A percentile compares a stretch with the other conserved stretches of the same genome.
phyloP scores from a whole-genome alignment of 1,140 invertebrate species.

The Drosophila setifemur region DNA sequence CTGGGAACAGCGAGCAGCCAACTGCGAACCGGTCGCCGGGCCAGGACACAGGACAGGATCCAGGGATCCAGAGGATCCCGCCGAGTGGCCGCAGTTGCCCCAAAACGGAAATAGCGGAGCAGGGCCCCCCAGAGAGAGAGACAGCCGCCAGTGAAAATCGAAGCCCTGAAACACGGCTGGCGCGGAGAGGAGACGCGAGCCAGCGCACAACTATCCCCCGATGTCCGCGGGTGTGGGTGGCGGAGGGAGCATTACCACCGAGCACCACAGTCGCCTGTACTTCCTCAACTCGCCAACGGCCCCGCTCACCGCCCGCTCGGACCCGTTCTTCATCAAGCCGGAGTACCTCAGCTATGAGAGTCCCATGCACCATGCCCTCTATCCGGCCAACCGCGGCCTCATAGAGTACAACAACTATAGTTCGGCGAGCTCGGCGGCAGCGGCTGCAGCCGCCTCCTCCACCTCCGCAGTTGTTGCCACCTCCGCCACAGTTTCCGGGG shows the following conservation, averaged over 20 bases:
- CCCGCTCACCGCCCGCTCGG: conserved; percentile 54
- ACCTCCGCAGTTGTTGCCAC: conserved; percentile 19
- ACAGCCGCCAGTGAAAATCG: not conserved
- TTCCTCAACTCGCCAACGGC: conserved; percentile 78
- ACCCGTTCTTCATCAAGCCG: conserved; percentile 80
- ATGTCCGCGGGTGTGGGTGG: conserved; percentile 80
- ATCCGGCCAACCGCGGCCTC: conserved; percentile 71
- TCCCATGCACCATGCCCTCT: conserved; percentile 79
- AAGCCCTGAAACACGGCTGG: not conserved
- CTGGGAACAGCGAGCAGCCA: too few species aligned
- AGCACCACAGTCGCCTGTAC: conserved; percentile 80
- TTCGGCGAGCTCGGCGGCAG: conserved; percentile 63
- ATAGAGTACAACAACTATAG: conserved; percentile 79
- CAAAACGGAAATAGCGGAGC: too few species aligned
- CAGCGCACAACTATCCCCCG: conserved; percentile 58
- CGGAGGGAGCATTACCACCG: conserved; percentile 82
- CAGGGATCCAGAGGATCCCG: too few species aligned
- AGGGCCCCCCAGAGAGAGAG: not conserved
- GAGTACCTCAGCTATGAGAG: conserved; percentile 82
- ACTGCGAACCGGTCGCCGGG: too few species aligned
- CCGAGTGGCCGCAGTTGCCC: too few species aligned
- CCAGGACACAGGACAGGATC: not conserved
- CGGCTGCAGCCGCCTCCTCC: conserved; percentile 50
- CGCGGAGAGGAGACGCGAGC: conserved; percentile 45
- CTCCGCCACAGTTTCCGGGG: conserved; percentile 37